Evolutionary conservation across 2,888 invertebrate species (phyloP).

Genomic region (Andrena fulva): DNA sequence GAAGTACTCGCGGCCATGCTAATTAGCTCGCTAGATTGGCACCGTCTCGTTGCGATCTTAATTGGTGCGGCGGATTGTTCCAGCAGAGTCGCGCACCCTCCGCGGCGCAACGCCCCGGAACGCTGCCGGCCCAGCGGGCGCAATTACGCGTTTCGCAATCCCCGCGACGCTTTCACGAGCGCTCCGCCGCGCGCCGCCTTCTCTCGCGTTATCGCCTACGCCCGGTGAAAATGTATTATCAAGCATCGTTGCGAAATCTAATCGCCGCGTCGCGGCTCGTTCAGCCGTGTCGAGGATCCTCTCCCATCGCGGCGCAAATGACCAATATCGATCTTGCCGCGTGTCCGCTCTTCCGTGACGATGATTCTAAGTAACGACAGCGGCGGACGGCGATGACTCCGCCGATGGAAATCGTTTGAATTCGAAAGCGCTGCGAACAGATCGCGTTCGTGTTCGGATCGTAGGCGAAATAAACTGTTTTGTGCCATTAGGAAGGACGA

Average conservation of each 20-base stretch:
- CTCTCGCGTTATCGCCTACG: slow-evolving; percentile 63
- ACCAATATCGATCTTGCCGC: slow-evolving; percentile 46
- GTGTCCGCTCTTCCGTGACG: slow-evolving; percentile 48
- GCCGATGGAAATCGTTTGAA: slow-evolving; percentile 33
- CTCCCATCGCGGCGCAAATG: slow-evolving; percentile 21
- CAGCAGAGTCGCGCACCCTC: slow-evolving; percentile 29
- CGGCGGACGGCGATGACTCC: slow-evolving; percentile 4
- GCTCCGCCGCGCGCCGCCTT: slow-evolving; percentile 38
- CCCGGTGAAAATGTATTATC: slow-evolving; percentile 68
- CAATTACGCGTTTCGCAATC: slow-evolving; percentile 69
- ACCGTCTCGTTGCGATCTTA: slow-evolving; percentile 58
- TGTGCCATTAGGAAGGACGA: slow-evolving; percentile 18
- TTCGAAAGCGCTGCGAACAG: slow-evolving; percentile 49
- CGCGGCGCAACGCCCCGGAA: slow-evolving; percentile 55
- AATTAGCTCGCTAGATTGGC: slow-evolving; percentile 54
- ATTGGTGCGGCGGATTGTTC: slow-evolving; percentile 52
- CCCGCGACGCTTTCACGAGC: slow-evolving; percentile 69
- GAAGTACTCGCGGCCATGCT: slow-evolving; percentile 20
- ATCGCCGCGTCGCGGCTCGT: slow-evolving; percentile 41
- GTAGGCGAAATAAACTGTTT: slow-evolving; percentile 33
- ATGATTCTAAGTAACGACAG: slow-evolving; percentile 38
- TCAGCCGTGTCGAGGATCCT: slow-evolving; percentile 54
- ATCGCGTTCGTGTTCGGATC: slow-evolving; percentile 4
- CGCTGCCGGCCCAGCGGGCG: slow-evolving; percentile 44
- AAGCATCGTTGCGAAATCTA: slow-evolving; percentile 58